Percentiles rank a stretch among this genome's conserved stretches.
Conservation (phyloP, 1,140 invertebrate species). For the Planococcus citri region DNA sequence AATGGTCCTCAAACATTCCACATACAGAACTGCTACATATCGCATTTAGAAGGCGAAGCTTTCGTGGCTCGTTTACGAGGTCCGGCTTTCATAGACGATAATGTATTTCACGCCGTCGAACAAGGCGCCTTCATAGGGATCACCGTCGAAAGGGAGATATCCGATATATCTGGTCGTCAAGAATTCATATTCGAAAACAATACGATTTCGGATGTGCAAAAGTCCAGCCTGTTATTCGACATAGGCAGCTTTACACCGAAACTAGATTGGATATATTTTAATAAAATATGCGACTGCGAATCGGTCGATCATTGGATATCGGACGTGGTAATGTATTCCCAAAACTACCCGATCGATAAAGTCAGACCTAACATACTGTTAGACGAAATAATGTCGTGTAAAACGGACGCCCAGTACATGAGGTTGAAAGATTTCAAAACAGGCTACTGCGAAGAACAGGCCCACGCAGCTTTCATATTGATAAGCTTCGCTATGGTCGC, state of each 20-base stretch:
- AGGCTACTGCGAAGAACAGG: constrained; percentile 31
- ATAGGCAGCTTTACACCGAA: constrained; percentile 38
- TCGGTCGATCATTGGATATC: constrained; percentile 36
- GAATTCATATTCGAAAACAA: constrained; percentile 52
- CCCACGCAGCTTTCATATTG: constrained; percentile 32
- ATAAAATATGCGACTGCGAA: constrained; percentile 45
- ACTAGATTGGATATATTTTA: constrained; percentile 44
- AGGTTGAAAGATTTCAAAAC: constrained; percentile 22
- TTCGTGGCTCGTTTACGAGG: constrained; percentile 47
- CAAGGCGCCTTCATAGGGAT: constrained; percentile 50
- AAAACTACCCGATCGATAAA: constrained; percentile 27
- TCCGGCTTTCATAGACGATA: constrained; percentile 49
- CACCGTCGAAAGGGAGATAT: constrained; percentile 34
- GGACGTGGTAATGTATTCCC: constrained; percentile 36
- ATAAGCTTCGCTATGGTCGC: constrained; percentile 28
- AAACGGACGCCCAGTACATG: constrained; percentile 22
- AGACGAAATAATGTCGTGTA: constrained; percentile 26
- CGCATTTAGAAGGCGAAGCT: constrained; percentile 46
- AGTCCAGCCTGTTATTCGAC: constrained; percentile 45
- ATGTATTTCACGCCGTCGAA: constrained; percentile 42
- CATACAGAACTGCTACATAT: constrained; percentile 47
- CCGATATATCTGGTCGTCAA: constrained; percentile 31
- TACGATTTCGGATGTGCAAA: constrained; percentile 40
- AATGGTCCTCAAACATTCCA: constrained; percentile 42
- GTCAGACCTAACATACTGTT: constrained; percentile 25